Evolutionary conservation across 37 sponge, comb jelly and placozoan species (phyloP).

Genomic region (Ephydatia muelleri): DNA sequence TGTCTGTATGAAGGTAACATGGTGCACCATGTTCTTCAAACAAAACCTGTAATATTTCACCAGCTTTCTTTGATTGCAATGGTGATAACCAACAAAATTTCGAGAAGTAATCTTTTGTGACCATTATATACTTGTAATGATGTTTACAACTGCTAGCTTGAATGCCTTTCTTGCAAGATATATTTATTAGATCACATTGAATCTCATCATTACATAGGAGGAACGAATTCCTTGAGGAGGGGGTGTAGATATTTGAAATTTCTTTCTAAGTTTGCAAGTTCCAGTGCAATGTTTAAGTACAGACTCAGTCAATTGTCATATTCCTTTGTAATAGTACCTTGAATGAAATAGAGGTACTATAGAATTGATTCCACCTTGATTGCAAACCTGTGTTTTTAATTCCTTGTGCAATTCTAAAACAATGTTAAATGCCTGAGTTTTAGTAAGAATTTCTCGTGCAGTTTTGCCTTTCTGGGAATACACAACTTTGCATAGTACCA

Average conservation of each 20-base stretch:
- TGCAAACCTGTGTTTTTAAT: not conserved
- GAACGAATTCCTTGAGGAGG: slow-evolving; percentile 13
- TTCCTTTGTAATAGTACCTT: slow-evolving; percentile 16
- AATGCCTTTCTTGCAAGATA: slow-evolving; percentile 4
- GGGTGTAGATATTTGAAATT: slow-evolving; percentile 9
- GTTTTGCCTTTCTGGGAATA: not conserved
- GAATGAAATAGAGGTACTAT: slow-evolving; percentile 11
- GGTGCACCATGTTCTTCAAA: not conserved
- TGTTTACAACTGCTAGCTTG: not conserved
- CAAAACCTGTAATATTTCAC: slow-evolving; percentile 3
- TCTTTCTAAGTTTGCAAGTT: slow-evolving; percentile 16
- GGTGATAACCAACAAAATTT: slow-evolving; percentile 29
- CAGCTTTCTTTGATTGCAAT: slow-evolving; percentile 20
- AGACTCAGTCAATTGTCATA: not conserved
- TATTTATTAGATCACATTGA: slow-evolving; percentile 17
- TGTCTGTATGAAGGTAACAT: not conserved
- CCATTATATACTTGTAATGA: slow-evolving; percentile 6
- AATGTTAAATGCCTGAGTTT: not conserved
- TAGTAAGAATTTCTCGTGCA: not conserved
- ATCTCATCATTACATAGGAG: slow-evolving; percentile 14
- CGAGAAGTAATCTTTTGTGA: slow-evolving; percentile 6
- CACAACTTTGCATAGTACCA: not conserved
- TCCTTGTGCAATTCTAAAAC: slow-evolving; percentile 1
- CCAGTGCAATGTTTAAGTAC: slow-evolving; percentile 15
- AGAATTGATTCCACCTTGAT: not conserved